These are phyloP conservation scores for Mylabris phalerata DNA, from an alignment of 1,140 invertebrate species.

Conservation along the genomic window DNA sequence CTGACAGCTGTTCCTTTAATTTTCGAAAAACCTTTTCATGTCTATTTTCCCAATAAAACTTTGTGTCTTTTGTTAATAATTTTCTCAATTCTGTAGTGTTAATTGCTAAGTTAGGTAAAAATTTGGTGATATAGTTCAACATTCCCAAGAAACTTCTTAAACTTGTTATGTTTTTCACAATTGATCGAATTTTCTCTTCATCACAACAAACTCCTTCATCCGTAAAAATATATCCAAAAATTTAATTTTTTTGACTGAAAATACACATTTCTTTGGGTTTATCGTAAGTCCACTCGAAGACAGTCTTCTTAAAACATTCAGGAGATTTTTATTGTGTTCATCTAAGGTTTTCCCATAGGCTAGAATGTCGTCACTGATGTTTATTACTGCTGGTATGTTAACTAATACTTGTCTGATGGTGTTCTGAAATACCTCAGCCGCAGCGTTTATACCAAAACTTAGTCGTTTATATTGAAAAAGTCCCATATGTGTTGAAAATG, in stretches of 20 bases:
- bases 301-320: slow-evolving; percentile 29
- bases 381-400: slow-evolving; percentile 25
- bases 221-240: slow-evolving; percentile 40
- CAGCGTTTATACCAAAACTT: slow-evolving; percentile 30
- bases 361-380: slow-evolving; percentile 39
- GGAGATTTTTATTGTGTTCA: slow-evolving; percentile 29
- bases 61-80: background rate
- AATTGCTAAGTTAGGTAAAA: slow-evolving; percentile 30
- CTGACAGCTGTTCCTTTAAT: slow-evolving; percentile 2
- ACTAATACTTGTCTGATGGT: slow-evolving; percentile 33
- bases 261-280: slow-evolving; percentile 33
- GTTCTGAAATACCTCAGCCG: slow-evolving; percentile 40
- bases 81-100: too few species aligned
- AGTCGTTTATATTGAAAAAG: slow-evolving; percentile 22
- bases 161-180: slow-evolving; percentile 30
- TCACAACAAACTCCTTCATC: slow-evolving; percentile 35
- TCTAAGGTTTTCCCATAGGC: slow-evolving; percentile 26
- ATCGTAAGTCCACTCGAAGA: slow-evolving; percentile 21
- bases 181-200: slow-evolving; percentile 36
- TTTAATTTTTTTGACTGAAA: slow-evolving; percentile 25
- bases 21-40: background rate
- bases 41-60: background rate
- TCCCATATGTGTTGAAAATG: background rate
- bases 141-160: slow-evolving; percentile 38
- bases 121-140: slow-evolving; percentile 39